A percentile compares a stretch with the other conserved stretches of the same genome.
Conservation (phyloP, 1,140 invertebrate genomes). For the Halotydeus destructor region DNA sequence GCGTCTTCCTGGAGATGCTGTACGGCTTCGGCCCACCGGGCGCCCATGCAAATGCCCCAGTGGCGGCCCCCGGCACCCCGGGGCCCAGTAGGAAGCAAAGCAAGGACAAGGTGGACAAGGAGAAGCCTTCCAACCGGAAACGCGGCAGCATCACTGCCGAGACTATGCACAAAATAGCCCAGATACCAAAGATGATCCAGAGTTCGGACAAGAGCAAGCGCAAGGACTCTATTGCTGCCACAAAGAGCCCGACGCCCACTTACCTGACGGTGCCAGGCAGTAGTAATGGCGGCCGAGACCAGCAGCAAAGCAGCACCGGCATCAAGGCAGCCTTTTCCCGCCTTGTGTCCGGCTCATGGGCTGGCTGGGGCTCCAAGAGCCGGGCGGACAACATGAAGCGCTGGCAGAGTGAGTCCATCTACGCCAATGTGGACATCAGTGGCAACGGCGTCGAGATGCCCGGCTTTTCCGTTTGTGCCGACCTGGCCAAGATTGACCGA, state of each 20-base stretch:
- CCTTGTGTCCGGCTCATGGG: conserved; percentile 12
- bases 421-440: conserved; percentile 11
- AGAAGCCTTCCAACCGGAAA: too few relatives aligned
- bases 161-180: conserved; percentile 12
- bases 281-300: neutral
- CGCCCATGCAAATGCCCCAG: conserved; percentile 64
- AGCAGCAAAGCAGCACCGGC: neutral
- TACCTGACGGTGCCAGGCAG: conserved; percentile 11
- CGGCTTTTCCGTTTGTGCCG: conserved; percentile 68
- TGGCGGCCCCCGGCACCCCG: conserved; percentile 55
- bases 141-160: conserved; percentile 12
- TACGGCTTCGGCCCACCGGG: conserved; percentile 52
- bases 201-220: conserved; percentile 5
- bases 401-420: conserved; percentile 15
- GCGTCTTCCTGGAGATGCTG: conserved; percentile 75
- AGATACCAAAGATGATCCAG: conserved; percentile 13
- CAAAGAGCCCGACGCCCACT: conserved; percentile 12
- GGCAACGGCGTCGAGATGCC: conserved; percentile 33
- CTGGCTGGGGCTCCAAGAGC: conserved; percentile 39
- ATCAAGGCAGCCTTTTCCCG: conserved; percentile 10
- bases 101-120: conserved; percentile 26
- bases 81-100: conserved; percentile 45
- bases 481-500: conserved; percentile 76
- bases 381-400: conserved; percentile 15
- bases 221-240: conserved; percentile 8